Evolutionary conservation across 1,140 invertebrate genomes (phyloP).

Genomic region (Physella acuta): DNA sequence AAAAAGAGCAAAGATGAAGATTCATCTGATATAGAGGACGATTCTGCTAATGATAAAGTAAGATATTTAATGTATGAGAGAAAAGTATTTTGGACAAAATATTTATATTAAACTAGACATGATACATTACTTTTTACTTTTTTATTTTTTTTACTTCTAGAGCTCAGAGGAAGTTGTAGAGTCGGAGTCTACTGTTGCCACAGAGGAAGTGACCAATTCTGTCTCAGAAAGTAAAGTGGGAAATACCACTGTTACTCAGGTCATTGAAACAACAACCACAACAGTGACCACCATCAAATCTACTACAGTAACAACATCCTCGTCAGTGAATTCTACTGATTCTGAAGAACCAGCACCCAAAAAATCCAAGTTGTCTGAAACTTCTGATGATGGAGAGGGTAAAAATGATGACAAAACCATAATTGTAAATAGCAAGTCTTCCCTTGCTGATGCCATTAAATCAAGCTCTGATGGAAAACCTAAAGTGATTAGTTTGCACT

Average conservation of each 20-base stretch:
- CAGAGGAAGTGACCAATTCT: constrained; percentile 18
- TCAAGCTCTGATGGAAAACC: constrained; percentile 21
- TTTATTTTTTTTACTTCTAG: background rate
- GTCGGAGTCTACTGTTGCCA: constrained; percentile 7
- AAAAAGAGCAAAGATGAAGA: constrained; percentile 43
- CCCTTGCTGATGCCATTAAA: constrained; percentile 18
- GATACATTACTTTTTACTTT: background rate
- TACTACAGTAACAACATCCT: constrained; percentile 35
- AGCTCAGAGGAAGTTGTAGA: constrained; percentile 17
- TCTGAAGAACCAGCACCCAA: constrained; percentile 11
- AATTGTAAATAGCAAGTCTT: background rate
- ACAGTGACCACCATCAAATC: constrained; percentile 33
- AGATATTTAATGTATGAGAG: no score
- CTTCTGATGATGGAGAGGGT: background rate
- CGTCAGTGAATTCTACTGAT: constrained; percentile 14
- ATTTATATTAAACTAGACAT: no score
- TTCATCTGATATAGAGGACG: no score
- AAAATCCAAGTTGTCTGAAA: constrained; percentile 17
- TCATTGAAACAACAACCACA: constrained; percentile 32
- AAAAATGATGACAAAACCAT: constrained; percentile 11
- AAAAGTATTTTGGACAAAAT: no score
- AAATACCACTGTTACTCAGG: constrained; percentile 7
- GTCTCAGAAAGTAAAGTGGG: background rate
- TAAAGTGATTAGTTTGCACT: constrained; percentile 33
- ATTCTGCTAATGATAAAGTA: no score